Evolutionary conservation across 2,113 vertebrate genomes (phyloP), one percentile per base, ranked within the genome.

Genomic region (Sinocyclocheilus anophthalmus): DNA sequence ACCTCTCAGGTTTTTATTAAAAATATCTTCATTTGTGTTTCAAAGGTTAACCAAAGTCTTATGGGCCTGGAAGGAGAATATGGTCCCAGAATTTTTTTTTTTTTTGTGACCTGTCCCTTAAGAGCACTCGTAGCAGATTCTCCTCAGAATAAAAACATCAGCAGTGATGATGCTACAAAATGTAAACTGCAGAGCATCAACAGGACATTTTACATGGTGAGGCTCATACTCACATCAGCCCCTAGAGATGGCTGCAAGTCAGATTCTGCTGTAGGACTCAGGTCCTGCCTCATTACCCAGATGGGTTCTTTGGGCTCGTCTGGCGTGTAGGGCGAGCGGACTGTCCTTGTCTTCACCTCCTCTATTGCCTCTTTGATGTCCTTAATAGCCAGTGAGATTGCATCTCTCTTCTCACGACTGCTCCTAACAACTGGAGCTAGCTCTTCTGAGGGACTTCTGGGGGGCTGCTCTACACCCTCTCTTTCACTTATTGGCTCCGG

Each of bases 341-440:
- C 95, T 83, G 98, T 98, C 91, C 97, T 95, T 12, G 96, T 99
- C 94, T 99, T 99, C 92, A 97, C 98, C 92, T 99, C 98, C 90
- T 99, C 97, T 73, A 99, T 99, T 88, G 98, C 98, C 88, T 99
- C 98, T 90, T 97, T 98, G 89, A 99, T 99, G 93, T 99, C 98
- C 89, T 97, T 99, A 91, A 99, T 99, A 85, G 97, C 98, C 92
- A 99, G 90, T 7, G 97, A 97, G 90, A 99, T 99, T 33, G 97
- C 97, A 48, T 98, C 97, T 86, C 96, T 96, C 90, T 98, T 97
- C 90, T 97, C 96, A 88, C 96, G 96, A 88, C 94, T 97, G 91
- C 95, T 97, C 59, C 95, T 75, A 3, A 24, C 94, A 90, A 94
- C 93, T 9, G 93, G 91, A 12, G 57, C 69, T 4, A 87, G 22